phyloP scores from a whole-genome alignment of 2,888 invertebrate species.

The Drosophila vallismaia region DNA sequence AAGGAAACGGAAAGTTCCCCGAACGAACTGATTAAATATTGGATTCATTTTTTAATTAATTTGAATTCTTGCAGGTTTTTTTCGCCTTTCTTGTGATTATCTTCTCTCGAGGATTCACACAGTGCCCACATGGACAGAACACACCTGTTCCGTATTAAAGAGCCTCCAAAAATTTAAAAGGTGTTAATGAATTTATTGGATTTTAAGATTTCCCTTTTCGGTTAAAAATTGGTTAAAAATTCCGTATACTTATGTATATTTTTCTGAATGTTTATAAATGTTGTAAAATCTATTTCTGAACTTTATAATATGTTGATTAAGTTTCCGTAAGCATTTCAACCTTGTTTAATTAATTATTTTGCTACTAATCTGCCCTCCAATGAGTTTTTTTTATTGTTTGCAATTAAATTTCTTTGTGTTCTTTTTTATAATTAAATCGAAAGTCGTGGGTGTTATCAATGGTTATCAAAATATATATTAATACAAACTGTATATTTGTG shows the following conservation, averaged over 20 bases:
- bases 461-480: constrained; percentile 62
- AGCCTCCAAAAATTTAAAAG: constrained; percentile 1
- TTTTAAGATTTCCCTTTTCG: background rate
- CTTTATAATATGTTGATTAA: background rate
- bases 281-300: background rate
- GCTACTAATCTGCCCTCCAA: constrained; percentile 12
- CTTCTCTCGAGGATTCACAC: constrained; percentile 54
- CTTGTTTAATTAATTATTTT: constrained; percentile 10
- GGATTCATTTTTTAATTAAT: constrained; percentile 31
- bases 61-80: constrained; percentile 40
- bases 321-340: constrained; percentile 4
- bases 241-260: too few species aligned
- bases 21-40: constrained; percentile 38
- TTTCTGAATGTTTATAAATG: too few species aligned
- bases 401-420: constrained; percentile 40
- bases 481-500: constrained; percentile 39
- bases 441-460: constrained; percentile 76
- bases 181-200: constrained; percentile 17
- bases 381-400: constrained; percentile 23
- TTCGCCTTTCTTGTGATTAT: constrained; percentile 22
- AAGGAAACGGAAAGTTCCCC: constrained; percentile 40
- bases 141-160: constrained; percentile 22
- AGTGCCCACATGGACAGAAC: constrained; percentile 52
- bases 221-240: background rate
- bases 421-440: constrained; percentile 44